Percentiles rank a stretch among this genome's conserved stretches.
Conservation (phyloP, 2,113 vertebrate species). For the Tapirus terrestris region DNA sequence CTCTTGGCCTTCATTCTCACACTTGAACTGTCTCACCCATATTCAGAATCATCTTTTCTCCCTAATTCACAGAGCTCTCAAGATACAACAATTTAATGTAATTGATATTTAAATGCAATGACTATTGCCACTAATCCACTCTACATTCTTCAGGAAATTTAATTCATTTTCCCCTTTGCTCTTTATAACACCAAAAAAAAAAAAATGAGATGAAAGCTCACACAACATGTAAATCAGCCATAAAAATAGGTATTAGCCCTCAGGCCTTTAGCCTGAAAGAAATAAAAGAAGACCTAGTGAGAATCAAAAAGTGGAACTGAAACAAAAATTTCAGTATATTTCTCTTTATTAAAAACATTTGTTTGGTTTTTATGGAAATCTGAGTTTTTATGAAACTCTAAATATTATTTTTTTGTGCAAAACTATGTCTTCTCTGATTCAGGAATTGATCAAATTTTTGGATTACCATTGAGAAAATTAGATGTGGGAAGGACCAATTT, state of each 20-base stretch:
- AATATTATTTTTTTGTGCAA: slow-evolving; percentile 17
- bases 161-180: background rate
- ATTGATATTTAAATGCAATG: slow-evolving; percentile 7
- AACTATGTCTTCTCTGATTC: background rate
- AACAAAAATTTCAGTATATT: slow-evolving; percentile 51
- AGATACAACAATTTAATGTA: background rate
- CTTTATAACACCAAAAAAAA: background rate
- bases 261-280: background rate
- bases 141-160: slow-evolving; percentile 30
- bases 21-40: background rate
- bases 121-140: slow-evolving; percentile 12
- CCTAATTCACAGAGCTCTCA: background rate
- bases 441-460: background rate
- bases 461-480: slow-evolving; percentile 22
- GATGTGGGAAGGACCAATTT: background rate
- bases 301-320: slow-evolving; percentile 51
- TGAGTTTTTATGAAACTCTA: background rate
- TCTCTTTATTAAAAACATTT: slow-evolving; percentile 52
- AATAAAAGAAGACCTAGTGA: slow-evolving; percentile 17
- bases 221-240: slow-evolving; percentile 32
- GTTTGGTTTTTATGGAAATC: slow-evolving; percentile 44
- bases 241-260: slow-evolving; percentile 39
- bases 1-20: background rate
- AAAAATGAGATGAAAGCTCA: slow-evolving; percentile 1
- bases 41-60: background rate